Conservation (phyloP, 1,140 invertebrate species). For the Bombus consobrinus region DNA sequence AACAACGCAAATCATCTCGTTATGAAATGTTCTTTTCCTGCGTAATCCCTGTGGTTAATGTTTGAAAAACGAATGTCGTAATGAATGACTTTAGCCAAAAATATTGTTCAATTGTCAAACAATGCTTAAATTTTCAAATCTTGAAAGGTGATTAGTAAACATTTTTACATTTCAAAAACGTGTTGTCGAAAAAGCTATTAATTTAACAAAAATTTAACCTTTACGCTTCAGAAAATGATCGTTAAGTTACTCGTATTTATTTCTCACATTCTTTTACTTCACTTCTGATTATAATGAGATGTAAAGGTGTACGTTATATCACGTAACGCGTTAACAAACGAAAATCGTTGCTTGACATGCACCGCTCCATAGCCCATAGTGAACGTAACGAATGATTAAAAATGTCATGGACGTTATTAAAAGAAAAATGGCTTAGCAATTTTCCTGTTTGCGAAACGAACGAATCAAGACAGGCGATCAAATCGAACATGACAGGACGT, state of each 20-base stretch:
- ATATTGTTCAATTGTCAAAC: background rate
- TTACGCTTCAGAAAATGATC: background rate
- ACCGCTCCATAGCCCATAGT: background rate
- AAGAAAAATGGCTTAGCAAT: background rate
- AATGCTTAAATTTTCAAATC: background rate
- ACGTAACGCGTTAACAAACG: background rate
- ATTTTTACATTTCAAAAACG: background rate
- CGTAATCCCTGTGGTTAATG: constrained; percentile 6
- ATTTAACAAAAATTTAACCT: background rate
- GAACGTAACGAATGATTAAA: background rate
- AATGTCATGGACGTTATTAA: background rate
- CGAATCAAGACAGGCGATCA: background rate
- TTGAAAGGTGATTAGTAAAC: too few species aligned
- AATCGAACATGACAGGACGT: constrained; percentile 34
- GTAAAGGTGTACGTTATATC: background rate
- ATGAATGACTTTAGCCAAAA: background rate
- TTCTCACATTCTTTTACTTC: background rate
- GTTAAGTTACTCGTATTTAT: background rate
- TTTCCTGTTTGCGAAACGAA: constrained; percentile 11
- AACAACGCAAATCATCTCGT: constrained; percentile 28
- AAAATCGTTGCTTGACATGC: background rate
- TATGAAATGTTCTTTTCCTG: constrained; percentile 14
- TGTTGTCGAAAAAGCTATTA: background rate
- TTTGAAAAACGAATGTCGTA: constrained; percentile 13
- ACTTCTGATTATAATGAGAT: background rate